A percentile compares a stretch with the other conserved stretches of the same genome.
Conservation (phyloP, 2,797 vertebrate genomes). For the Rhincodon typus region DNA sequence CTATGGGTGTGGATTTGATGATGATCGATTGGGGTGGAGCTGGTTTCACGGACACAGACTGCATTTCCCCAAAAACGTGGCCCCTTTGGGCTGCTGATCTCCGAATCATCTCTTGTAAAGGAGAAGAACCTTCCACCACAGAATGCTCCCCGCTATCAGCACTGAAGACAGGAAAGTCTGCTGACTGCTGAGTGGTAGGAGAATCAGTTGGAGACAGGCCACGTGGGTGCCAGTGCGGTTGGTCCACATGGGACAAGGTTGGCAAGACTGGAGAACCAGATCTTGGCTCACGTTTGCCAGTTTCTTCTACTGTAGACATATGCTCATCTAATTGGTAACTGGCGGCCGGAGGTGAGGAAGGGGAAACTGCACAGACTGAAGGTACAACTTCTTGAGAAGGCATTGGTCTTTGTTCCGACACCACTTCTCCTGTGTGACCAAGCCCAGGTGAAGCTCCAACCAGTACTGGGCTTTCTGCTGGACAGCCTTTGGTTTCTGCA, state of each 20-base stretch:
- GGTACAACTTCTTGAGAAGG: neutral
- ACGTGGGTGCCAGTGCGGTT: neutral
- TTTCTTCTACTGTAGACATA: neutral
- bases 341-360: neutral
- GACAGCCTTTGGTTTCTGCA: slow-evolving; percentile 39
- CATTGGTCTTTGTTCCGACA: too few species aligned
- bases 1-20: neutral
- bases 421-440: too few species aligned
- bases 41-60: neutral
- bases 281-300: neutral
- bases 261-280: neutral
- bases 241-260: too few species aligned
- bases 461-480: neutral
- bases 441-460: neutral
- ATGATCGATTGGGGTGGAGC: neutral
- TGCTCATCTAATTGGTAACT: too few species aligned
- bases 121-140: neutral
- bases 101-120: neutral
- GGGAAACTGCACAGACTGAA: neutral
- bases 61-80: neutral
- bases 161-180: neutral
- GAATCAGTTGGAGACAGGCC: neutral
- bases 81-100: neutral
- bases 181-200: rapidly evolving
- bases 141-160: neutral